Conservation (phyloP, 2,888 invertebrate species). For the Germaria angustata region DNA sequence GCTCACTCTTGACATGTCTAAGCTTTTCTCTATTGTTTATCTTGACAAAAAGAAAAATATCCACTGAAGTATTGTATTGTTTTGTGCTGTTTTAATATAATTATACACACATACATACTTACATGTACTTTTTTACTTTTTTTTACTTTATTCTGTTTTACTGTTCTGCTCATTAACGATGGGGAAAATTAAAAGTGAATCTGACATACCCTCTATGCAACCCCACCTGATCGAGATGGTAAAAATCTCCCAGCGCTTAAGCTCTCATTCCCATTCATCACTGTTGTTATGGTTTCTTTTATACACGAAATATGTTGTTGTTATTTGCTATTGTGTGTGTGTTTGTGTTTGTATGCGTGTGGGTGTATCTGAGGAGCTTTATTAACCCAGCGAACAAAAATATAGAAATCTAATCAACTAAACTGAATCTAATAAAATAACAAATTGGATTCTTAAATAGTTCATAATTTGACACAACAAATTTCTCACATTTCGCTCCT, state of each 20-base stretch:
- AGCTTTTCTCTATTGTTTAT: conserved; percentile 36
- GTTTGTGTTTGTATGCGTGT: background rate
- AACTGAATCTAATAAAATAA: no score
- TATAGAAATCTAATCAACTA: no score
- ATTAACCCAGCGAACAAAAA: no score
- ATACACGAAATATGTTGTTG: background rate
- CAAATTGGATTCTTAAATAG: no score
- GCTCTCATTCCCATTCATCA: conserved; percentile 19
- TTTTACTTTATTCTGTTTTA: conserved; percentile 22
- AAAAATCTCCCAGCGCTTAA: conserved; percentile 5
- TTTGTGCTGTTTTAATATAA: no score
- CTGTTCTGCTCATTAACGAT: conserved; percentile 7
- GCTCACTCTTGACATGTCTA: conserved; percentile 19
- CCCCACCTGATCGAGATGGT: background rate
- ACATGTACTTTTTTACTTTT: no score
- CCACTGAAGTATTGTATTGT: background rate
- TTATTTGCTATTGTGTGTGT: background rate
- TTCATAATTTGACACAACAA: no score
- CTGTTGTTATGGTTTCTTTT: background rate
- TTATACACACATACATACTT: no score
- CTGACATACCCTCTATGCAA: background rate
- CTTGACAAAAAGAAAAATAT: background rate
- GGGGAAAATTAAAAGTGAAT: conserved; percentile 22
- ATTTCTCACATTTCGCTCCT: no score
- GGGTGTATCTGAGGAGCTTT: background rate